phyloP scores from a whole-genome alignment of 2,113 vertebrate species.

The Chaetura pelagica region DNA sequence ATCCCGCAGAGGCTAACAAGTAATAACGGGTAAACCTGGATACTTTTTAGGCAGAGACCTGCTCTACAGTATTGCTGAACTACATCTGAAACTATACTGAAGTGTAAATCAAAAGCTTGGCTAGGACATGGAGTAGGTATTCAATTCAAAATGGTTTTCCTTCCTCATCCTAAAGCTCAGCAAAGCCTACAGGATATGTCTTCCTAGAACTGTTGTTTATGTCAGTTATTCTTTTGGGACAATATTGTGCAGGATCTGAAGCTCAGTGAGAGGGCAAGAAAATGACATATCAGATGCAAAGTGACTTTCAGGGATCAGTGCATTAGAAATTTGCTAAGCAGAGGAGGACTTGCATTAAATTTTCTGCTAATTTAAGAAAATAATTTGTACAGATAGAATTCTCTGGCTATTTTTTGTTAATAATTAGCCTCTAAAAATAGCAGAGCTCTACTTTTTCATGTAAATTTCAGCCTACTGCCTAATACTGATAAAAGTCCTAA shows the following conservation, averaged over 20 bases:
- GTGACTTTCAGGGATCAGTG: slow-evolving; percentile 6
- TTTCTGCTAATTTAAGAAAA: slow-evolving; percentile 44
- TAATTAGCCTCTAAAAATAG: slow-evolving; percentile 53
- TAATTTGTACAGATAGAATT: slow-evolving; percentile 1
- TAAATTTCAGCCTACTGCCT: slow-evolving; percentile 2
- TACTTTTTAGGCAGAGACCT: not conserved
- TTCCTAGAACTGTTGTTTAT: not conserved
- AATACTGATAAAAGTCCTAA: not conserved
- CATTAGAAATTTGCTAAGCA: not conserved
- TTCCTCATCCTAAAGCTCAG: not conserved
- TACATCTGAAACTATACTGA: not conserved
- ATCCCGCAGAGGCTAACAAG: not conserved
- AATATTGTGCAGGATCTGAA: not conserved
- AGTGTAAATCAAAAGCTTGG: not conserved
- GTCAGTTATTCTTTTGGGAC: too few species aligned
- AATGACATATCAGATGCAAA: not conserved
- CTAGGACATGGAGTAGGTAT: not conserved
- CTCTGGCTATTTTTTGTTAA: slow-evolving; percentile 39
- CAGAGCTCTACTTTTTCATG: not conserved
- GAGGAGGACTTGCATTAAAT: not conserved
- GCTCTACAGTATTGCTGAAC: not conserved
- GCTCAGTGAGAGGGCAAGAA: not conserved
- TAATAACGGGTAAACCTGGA: not conserved
- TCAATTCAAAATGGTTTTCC: not conserved
- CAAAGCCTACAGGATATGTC: not conserved